A percentile compares a stretch with the other conserved stretches of the same genome.
Evolutionary conservation across 2,888 invertebrate species (phyloP).

Genomic region (Adelognathus sp.): DNA sequence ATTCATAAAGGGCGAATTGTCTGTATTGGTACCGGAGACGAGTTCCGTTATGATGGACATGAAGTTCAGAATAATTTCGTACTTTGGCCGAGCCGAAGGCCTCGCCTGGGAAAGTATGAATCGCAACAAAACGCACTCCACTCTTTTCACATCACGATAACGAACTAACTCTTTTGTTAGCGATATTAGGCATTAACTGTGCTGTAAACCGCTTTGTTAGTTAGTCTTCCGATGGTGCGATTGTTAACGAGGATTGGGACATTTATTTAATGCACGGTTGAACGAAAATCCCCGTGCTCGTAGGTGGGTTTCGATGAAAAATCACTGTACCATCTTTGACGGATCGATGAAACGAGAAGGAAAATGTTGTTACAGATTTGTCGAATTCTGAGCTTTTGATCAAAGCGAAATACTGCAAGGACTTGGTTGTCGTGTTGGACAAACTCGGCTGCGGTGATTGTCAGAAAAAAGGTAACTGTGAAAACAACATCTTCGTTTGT

Average conservation of each 20-base stretch:
- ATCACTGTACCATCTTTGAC: not conserved
- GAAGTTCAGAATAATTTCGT: slow-evolving; percentile 85
- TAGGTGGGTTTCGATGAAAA: slow-evolving; percentile 18
- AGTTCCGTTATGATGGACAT: slow-evolving; percentile 86
- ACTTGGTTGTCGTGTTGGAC: slow-evolving; percentile 84
- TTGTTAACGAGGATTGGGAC: not conserved
- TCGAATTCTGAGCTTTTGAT: slow-evolving; percentile 83
- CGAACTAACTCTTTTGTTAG: not conserved
- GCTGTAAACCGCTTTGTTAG: slow-evolving; percentile 2
- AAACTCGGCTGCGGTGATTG: slow-evolving; percentile 83
- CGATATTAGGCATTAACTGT: slow-evolving; percentile 18
- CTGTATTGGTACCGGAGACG: slow-evolving; percentile 83
- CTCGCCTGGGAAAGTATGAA: slow-evolving; percentile 84
- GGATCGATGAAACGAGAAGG: not conserved
- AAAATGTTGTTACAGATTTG: slow-evolving; percentile 83
- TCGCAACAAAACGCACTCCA: not conserved
- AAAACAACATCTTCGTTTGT: not conserved
- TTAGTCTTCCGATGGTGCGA: not conserved
- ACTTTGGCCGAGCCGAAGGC: slow-evolving; percentile 83
- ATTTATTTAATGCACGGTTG: slow-evolving; percentile 2
- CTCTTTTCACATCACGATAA: not conserved
- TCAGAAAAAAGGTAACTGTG: slow-evolving; percentile 72
- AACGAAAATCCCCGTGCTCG: slow-evolving; percentile 2
- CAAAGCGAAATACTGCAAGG: slow-evolving; percentile 85
- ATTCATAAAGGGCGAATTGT: slow-evolving; percentile 83